Percentiles rank a stretch among this genome's conserved stretches.
Conservation (phyloP, 2,888 invertebrate species). For the Horisme vitalbata region DNA sequence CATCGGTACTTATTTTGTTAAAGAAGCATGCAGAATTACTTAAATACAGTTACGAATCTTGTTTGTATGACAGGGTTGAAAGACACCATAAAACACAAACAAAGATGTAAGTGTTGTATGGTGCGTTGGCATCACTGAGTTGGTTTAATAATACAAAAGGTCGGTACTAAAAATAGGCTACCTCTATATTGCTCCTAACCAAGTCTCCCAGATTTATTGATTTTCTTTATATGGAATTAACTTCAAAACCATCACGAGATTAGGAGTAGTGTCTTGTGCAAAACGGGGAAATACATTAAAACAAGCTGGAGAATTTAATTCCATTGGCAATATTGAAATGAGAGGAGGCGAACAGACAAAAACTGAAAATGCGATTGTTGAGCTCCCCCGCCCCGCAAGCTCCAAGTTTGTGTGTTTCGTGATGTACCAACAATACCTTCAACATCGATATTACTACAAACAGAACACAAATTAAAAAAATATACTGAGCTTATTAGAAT, state of each 20-base stretch:
- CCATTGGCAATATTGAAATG: slow-evolving; percentile 65
- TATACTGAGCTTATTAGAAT: no score
- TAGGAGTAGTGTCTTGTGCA: slow-evolving; percentile 34
- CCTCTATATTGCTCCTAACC: no score
- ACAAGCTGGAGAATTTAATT: slow-evolving; percentile 68
- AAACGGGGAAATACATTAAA: slow-evolving; percentile 59
- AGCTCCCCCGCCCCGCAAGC: slow-evolving; percentile 48
- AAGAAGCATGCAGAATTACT: slow-evolving; percentile 2
- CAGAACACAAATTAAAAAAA: no score
- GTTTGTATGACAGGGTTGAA: slow-evolving; percentile 16
- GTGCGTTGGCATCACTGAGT: no score
- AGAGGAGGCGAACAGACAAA: slow-evolving; percentile 60
- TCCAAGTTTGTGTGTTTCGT: slow-evolving; percentile 40
- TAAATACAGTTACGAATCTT: slow-evolving; percentile 3
- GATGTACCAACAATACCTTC: slow-evolving; percentile 25
- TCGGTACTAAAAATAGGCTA: no score
- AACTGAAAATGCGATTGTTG: slow-evolving; percentile 67
- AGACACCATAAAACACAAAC: slow-evolving; percentile 2
- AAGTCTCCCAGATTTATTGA: slow-evolving; percentile 13
- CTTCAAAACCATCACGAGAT: slow-evolving; percentile 23
- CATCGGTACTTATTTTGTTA: slow-evolving; percentile 1
- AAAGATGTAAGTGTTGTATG: no score
- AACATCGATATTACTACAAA: slow-evolving; percentile 42
- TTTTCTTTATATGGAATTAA: slow-evolving; percentile 19
- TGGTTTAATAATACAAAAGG: no score